phyloP scores from a whole-genome alignment of 2,113 vertebrate genomes.

The Stercorarius parasiticus region DNA sequence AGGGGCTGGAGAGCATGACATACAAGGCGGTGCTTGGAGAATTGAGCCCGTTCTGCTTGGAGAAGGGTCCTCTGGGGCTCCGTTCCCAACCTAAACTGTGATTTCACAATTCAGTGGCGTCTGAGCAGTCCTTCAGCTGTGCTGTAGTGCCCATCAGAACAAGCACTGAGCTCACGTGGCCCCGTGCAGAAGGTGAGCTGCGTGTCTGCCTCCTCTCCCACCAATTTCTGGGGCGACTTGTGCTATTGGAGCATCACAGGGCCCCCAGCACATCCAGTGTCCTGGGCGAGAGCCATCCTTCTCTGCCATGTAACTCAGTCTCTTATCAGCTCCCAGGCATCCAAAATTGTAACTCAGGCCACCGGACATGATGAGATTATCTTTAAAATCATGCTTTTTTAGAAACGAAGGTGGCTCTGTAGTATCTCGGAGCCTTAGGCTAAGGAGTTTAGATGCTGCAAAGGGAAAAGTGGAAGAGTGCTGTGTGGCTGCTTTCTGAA shows the following conservation, averaged over 20 bases:
- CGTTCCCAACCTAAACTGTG: not conserved
- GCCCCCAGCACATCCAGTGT: not conserved
- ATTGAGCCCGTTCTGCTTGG: not conserved
- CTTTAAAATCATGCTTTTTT: not conserved
- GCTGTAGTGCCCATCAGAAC: not conserved
- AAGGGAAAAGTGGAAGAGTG: not conserved
- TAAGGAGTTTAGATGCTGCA: not conserved
- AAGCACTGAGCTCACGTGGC: not conserved
- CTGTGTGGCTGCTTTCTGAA: not conserved
- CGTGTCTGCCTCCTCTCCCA: not conserved
- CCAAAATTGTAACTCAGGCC: not conserved
- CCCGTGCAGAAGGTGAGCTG: not conserved
- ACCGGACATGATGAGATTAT: not conserved
- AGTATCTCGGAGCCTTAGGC: not conserved
- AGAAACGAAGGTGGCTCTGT: not conserved
- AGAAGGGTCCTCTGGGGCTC: not conserved
- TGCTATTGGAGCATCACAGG: not conserved
- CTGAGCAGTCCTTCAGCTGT: not conserved
- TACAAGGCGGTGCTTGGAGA: not conserved
- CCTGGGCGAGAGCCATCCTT: not conserved
- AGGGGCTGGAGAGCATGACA: not conserved
- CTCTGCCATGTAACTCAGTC: not conserved
- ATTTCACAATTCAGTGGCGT: not conserved
- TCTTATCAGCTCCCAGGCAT: not conserved
- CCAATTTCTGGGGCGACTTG: not conserved